Base-by-base conservation (phyloP, 2,888 invertebrate genomes). In the Byasa hedistus region DNA sequence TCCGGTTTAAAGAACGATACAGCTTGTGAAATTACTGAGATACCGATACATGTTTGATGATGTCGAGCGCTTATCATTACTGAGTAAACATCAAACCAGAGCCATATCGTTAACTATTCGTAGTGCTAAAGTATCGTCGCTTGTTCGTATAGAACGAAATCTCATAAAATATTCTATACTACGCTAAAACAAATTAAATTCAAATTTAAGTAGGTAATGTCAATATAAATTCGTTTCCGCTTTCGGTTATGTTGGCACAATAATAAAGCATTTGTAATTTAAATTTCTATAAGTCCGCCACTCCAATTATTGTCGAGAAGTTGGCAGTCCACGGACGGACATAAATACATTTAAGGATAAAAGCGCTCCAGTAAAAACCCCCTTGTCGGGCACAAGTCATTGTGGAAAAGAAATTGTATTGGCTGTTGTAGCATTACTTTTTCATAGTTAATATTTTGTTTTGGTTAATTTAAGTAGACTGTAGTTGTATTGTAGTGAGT, bases 281-380 rank as follows among this genome's bases (percentile, higher is more conserved):
- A 76, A 82, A 81, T 77, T 75, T 72, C 75, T 73, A 73, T 79
- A 76, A 75, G 78, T 78, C 78, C 73, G 76, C 74, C 79, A 78
- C 83, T 84, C 81, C 83, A 87, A 87, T 87, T 86, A 85, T 83
- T 81, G 79, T 82, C 70, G 77, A 82, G 80, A 80, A 74, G 72
- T 70, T 72, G 73, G 72, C 73, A 75, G 71, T 73, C 75, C 80
- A 75, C 70, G 70, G 39, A 39, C 39, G 39, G 68, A 77, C 75
- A 69, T 73, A 76, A 71, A 77, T 77, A 75, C 76, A 77, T 76
- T 74, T 74, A 72, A 58, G 73, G 73, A 75, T 78, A 75, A 79
- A 72, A 71, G 72, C 73, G 65, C 68, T 66, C 62, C 56, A 63
- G 64, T 67, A 67, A 65, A 57, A 71, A 71, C 69, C 58, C 68